Percentiles rank a stretch among this genome's conserved stretches.
Conservation (phyloP, 2,113 vertebrate genomes). For the Coturnix japonica region DNA sequence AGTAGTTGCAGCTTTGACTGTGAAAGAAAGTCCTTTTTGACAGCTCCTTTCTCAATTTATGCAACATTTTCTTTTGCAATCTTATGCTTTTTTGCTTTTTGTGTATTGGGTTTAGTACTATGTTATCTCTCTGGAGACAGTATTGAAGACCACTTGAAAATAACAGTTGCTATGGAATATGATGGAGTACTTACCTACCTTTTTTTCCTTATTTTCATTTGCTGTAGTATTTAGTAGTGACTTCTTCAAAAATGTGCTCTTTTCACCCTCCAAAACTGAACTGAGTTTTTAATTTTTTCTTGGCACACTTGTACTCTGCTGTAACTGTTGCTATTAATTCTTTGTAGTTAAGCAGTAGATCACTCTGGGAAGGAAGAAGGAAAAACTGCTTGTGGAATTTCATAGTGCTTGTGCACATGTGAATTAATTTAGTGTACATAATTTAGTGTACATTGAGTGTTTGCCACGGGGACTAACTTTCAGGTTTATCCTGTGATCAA, state of each 20-base stretch:
- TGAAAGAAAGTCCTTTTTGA: constrained; percentile 19
- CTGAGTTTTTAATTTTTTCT: background rate
- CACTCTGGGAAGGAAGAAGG: fast-evolving
- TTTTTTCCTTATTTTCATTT: background rate
- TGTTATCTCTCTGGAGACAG: background rate
- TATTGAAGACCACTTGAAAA: constrained; percentile 42
- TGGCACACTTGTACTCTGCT: background rate
- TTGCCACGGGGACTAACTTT: background rate
- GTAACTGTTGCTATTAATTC: background rate
- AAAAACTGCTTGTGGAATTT: background rate
- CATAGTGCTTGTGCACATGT: background rate
- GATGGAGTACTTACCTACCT: background rate
- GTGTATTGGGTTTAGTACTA: background rate
- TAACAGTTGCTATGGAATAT: constrained; percentile 7
- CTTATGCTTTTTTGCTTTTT: background rate
- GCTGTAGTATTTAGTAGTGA: background rate
- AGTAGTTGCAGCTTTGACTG: background rate
- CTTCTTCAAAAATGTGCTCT: background rate
- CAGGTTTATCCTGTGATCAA: background rate
- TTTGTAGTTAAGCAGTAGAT: background rate
- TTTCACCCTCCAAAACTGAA: background rate
- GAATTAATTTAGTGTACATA: background rate
- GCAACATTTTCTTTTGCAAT: constrained; percentile 30
- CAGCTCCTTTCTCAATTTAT: background rate
- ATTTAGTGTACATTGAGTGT: background rate